Conservation (phyloP, 35 echinoderm and acorn worm species). For the Eucidaris tribuloides region DNA sequence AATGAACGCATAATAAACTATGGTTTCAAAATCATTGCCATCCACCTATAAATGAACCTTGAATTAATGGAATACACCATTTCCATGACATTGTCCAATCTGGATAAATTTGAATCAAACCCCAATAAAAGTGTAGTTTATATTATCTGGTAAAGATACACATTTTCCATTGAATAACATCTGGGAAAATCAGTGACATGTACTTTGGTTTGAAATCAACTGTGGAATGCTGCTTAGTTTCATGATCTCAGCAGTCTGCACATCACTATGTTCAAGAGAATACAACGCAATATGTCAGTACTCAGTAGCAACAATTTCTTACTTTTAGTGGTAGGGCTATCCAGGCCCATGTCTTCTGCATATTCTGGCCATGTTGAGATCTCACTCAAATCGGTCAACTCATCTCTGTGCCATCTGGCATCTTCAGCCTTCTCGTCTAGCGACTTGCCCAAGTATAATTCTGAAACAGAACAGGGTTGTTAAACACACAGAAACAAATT, state of each 20-base stretch:
- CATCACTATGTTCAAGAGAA: too few species aligned
- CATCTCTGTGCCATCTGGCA: constrained; percentile 34
- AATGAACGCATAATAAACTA: too few species aligned
- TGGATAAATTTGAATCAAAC: too few species aligned
- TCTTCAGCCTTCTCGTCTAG: constrained; percentile 63
- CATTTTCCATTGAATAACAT: background rate
- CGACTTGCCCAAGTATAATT: constrained; percentile 48
- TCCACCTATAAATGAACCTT: too few species aligned
- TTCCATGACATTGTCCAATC: too few species aligned
- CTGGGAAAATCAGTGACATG: background rate
- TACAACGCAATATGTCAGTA: too few species aligned
- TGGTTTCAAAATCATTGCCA: too few species aligned
- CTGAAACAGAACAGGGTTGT: constrained; percentile 4
- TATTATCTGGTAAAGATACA: background rate
- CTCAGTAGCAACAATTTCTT: too few species aligned
- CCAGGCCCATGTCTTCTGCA: constrained; percentile 46
- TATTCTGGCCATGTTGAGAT: constrained; percentile 67
- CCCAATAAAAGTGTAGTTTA: too few species aligned
- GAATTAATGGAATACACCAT: too few species aligned
- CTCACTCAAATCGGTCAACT: constrained; percentile 37
- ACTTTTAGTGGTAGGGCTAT: constrained; percentile 41
- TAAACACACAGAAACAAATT: too few species aligned
- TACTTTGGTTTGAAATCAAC: background rate
- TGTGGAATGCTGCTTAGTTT: background rate
- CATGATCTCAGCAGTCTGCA: background rate